Evolutionary conservation across 2,797 vertebrate species (phyloP).

Genomic region (Hyperoplus immaculatus): DNA sequence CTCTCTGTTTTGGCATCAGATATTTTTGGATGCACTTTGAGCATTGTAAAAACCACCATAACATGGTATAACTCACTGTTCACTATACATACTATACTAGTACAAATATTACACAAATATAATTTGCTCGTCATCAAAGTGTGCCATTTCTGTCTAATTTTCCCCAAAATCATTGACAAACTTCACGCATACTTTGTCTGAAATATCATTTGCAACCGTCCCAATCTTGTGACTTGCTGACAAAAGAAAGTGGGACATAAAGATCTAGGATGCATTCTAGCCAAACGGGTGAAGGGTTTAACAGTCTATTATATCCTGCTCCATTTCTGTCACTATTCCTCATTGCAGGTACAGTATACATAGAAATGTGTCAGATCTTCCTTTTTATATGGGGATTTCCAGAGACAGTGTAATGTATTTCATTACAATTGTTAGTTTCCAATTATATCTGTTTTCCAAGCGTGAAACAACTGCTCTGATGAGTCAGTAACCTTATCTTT

Average conservation of each 20-base stretch:
- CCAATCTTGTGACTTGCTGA: no score
- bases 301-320: neutral
- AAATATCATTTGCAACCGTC: no score
- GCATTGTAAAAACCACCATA: neutral
- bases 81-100: no score
- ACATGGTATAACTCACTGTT: no score
- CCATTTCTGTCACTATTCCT: neutral
- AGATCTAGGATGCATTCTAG: neutral
- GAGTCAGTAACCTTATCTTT: conserved; percentile 1
- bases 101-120: no score
- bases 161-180: no score
- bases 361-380: neutral
- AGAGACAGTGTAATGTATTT: neutral
- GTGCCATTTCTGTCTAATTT: no score
- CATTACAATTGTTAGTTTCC: neutral
- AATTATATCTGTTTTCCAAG: neutral
- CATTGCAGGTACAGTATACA: neutral
- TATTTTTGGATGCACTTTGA: no score
- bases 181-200: no score
- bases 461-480: neutral
- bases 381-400: no score
- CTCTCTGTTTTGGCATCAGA: no score
- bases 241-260: neutral
- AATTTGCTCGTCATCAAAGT: no score
- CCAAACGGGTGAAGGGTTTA: neutral